Evolutionary conservation across 2,797 vertebrate genomes (phyloP).

Genomic region (Galagoides demidoff): DNA sequence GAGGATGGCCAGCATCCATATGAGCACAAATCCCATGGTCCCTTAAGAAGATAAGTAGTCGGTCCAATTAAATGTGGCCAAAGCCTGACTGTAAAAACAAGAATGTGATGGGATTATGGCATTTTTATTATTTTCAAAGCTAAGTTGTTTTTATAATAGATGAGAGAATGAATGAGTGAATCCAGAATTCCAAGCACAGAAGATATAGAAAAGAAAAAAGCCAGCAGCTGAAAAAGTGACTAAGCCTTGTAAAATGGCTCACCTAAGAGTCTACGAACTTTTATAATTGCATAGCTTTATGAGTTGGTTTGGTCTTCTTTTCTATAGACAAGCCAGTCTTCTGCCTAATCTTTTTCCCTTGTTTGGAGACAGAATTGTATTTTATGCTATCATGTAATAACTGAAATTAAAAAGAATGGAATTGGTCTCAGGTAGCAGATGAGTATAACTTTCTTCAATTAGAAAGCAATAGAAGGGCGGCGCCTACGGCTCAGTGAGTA

Average conservation of each 20-base stretch:
- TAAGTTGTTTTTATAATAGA: constrained; percentile 2
- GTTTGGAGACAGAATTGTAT: not conserved
- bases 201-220: not conserved
- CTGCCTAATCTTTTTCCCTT: not conserved
- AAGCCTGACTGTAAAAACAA: not conserved
- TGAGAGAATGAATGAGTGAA: not conserved
- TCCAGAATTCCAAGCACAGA: not conserved
- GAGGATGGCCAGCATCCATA: not conserved
- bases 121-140: constrained; percentile 31
- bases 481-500: too few relatives aligned
- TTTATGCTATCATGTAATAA: not conserved
- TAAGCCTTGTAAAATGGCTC: not conserved
- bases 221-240: not conserved
- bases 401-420: constrained; percentile 10
- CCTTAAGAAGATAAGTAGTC: not conserved
- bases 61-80: not conserved
- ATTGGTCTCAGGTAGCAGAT: not conserved
- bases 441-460: not conserved
- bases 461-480: not conserved
- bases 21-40: not conserved
- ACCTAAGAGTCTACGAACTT: not conserved
- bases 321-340: not conserved
- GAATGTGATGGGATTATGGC: not conserved
- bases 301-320: not conserved
- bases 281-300: not conserved